phyloP scores from a whole-genome alignment of 1,140 invertebrate genomes.

The Panagrolaimus sp. region DNA sequence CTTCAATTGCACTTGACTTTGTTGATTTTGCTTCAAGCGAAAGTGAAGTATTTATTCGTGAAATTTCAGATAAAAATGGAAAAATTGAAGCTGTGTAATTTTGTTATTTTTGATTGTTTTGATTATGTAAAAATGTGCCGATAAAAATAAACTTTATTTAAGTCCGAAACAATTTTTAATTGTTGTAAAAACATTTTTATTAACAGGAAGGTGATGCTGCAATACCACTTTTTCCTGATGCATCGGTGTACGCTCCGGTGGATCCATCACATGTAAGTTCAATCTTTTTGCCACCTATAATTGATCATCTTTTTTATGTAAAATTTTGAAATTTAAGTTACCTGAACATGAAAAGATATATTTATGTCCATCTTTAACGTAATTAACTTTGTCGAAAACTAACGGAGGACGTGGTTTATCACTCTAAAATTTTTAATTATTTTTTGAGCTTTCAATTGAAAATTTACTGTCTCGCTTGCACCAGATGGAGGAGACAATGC shows the following conservation, averaged over 20 bases:
- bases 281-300: constrained; percentile 5
- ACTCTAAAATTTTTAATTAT: background rate
- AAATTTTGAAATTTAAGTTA: background rate
- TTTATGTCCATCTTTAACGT: background rate
- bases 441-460: background rate
- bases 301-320: background rate
- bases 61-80: no score
- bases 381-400: background rate
- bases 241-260: background rate
- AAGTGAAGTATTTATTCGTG: no score
- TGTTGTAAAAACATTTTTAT: no score
- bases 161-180: no score
- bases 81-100: no score
- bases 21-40: constrained; percentile 14
- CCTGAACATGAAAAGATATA: background rate
- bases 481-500: background rate
- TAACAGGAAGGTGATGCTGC: no score
- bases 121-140: no score
- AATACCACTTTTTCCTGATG: background rate
- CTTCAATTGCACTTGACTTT: constrained; percentile 15
- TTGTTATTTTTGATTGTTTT: no score
- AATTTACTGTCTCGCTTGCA: background rate
- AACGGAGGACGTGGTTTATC: background rate
- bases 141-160: no score
- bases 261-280: background rate